Evolutionary conservation across 2,113 vertebrate species (phyloP).

Genomic region (Dascyllus trimaculatus): DNA sequence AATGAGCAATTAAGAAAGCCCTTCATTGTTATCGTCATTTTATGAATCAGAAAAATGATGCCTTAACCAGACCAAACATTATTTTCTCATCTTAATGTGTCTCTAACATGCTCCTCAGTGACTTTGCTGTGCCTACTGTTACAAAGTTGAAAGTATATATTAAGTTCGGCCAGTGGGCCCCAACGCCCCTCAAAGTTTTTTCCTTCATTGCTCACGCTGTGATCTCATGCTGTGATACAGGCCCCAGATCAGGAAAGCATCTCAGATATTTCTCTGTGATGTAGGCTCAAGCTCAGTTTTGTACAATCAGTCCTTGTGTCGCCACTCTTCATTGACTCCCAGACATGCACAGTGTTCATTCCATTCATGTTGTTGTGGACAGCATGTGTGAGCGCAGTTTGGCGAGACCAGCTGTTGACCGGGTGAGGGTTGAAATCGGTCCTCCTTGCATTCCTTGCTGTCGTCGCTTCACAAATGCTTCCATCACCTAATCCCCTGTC

Average conservation of each 20-base stretch:
- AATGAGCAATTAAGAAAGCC: not conserved
- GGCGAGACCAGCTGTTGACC: conserved; percentile 60
- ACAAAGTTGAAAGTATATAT: not conserved
- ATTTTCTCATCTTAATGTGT: not conserved
- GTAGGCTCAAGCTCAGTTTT: conserved; percentile 3
- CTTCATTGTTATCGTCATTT: not conserved
- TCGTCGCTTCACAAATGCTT: conserved; percentile 36
- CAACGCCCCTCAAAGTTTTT: not conserved
- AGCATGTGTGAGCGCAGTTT: conserved; percentile 8
- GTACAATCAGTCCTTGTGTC: not conserved
- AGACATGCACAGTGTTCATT: conserved; percentile 15
- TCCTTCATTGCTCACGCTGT: not conserved
- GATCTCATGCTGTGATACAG: conserved; percentile 5
- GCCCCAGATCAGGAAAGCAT: conserved; percentile 23
- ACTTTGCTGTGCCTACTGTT: too few species aligned
- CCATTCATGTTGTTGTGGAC: conserved; percentile 33
- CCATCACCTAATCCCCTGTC: conserved; percentile 48
- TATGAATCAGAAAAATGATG: too few species aligned
- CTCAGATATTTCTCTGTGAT: conserved; percentile 34
- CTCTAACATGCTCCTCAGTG: not conserved
- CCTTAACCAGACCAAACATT: not conserved
- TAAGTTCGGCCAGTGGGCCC: not conserved
- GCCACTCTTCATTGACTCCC: conserved; percentile 34
- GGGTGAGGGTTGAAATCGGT: conserved; percentile 35
- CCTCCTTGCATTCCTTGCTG: conserved; percentile 48